Percentiles rank a stretch among this genome's conserved stretches.
These are phyloP conservation scores for Pentamera pediparva DNA, from an alignment of 53 echinoderm and acorn worm species.

Conservation along the genomic window DNA sequence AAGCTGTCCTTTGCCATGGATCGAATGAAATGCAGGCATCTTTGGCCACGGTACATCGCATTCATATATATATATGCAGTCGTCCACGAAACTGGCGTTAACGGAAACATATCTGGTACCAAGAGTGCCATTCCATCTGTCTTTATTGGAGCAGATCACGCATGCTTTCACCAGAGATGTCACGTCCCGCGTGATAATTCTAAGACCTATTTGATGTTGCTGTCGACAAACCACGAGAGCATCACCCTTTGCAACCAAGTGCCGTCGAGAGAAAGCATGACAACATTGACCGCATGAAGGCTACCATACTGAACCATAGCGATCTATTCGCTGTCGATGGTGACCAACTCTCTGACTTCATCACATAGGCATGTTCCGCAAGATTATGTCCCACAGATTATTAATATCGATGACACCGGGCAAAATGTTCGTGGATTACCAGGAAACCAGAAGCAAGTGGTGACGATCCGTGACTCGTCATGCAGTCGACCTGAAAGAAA, in stretches of 20 bases:
- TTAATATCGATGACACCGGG: slow-evolving; percentile 8
- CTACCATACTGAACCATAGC: slow-evolving; percentile 10
- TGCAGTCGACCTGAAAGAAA: slow-evolving; percentile 45
- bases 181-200: slow-evolving; percentile 23
- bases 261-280: slow-evolving; percentile 29
- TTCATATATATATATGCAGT: background rate
- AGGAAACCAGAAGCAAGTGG: slow-evolving; percentile 24
- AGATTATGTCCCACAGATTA: slow-evolving; percentile 38
- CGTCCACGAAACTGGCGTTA: slow-evolving; percentile 36
- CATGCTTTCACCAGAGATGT: slow-evolving; percentile 40
- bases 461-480: slow-evolving; percentile 23
- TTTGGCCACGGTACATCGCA: slow-evolving; percentile 4
- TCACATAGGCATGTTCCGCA: slow-evolving; percentile 32
- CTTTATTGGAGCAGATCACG: slow-evolving; percentile 42
- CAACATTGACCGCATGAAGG: slow-evolving; percentile 41
- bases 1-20: slow-evolving; percentile 33
- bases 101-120: slow-evolving; percentile 44
- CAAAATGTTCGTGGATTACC: slow-evolving; percentile 35
- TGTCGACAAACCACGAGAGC: slow-evolving; percentile 17
- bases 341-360: too few species aligned
- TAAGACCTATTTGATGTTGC: slow-evolving; percentile 29
- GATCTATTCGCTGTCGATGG: too few species aligned
- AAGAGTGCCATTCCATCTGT: slow-evolving; percentile 52
- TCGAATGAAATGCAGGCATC: slow-evolving; percentile 46
- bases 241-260: background rate